These are phyloP conservation scores for Melieria picta DNA, from an alignment of 2,888 invertebrate species.

Conservation along the genomic window DNA sequence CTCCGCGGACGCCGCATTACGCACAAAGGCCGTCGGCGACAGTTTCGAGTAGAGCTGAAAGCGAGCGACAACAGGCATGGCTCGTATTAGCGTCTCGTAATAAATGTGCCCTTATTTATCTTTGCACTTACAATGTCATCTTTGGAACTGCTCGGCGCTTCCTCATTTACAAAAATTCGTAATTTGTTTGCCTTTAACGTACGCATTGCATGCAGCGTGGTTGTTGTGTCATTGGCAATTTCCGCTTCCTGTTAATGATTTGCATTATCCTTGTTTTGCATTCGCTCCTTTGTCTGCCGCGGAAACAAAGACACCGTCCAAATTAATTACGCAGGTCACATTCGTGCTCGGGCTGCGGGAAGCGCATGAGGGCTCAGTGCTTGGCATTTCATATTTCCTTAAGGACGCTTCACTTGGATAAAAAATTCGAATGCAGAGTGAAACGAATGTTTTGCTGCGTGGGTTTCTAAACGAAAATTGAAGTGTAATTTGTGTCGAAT, in stretches of 20 bases:
- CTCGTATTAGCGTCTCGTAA: slow-evolving; percentile 35
- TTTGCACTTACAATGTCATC: too few species aligned
- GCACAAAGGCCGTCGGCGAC: slow-evolving; percentile 33
- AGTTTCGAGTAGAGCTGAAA: background rate
- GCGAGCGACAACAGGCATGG: slow-evolving; percentile 18
- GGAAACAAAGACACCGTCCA: slow-evolving; percentile 13
- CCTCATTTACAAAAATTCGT: slow-evolving; percentile 6
- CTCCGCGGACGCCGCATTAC: slow-evolving; percentile 36
- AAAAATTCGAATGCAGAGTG: too few species aligned
- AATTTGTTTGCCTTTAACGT: slow-evolving; percentile 54
- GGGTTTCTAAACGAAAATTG: too few species aligned
- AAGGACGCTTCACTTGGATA: too few species aligned
- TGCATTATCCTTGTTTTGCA: slow-evolving; percentile 47
- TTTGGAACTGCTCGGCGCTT: too few species aligned
- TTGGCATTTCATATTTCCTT: too few species aligned
- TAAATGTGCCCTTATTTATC: too few species aligned
- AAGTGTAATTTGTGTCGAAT: too few species aligned
- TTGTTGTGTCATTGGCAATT: slow-evolving; percentile 49
- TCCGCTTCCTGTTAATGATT: slow-evolving; percentile 53
- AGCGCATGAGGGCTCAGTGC: too few species aligned
- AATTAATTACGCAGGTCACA: slow-evolving; percentile 40
- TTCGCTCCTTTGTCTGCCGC: slow-evolving; percentile 8
- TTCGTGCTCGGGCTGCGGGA: background rate
- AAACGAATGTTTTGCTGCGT: too few species aligned
- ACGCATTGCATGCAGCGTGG: slow-evolving; percentile 29